Conservation (phyloP, 2,113 vertebrate genomes). For the Phyllostomus hastatus region DNA sequence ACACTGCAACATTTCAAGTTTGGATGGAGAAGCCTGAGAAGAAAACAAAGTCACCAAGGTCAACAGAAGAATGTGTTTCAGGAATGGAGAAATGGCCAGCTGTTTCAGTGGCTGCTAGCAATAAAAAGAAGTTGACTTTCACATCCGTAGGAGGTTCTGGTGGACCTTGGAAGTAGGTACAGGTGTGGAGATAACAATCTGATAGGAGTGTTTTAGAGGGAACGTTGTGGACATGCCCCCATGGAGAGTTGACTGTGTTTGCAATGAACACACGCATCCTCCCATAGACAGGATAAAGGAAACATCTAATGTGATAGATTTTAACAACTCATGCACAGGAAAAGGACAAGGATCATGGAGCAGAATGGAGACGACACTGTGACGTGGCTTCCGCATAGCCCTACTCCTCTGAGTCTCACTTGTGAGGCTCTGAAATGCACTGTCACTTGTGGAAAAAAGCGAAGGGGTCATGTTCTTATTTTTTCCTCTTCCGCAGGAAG, state of each 20-base stretch:
- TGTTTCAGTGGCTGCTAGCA: neutral
- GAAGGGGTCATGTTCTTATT: neutral
- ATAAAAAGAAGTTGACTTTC: neutral
- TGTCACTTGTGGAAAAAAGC: neutral
- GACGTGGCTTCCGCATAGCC: neutral
- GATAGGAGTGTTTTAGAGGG: neutral
- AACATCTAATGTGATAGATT: neutral
- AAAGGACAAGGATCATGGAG: neutral
- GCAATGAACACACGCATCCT: neutral
- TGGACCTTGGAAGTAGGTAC: neutral
- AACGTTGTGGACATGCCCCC: neutral
- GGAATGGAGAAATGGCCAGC: neutral
- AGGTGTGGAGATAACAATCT: neutral
- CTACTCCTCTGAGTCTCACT: neutral
- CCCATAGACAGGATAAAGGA: neutral
- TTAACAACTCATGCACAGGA: neutral
- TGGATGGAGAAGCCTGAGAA: neutral
- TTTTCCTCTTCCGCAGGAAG: neutral
- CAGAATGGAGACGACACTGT: neutral
- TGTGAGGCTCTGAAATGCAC: neutral
- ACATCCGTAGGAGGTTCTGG: neutral
- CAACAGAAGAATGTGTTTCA: neutral
- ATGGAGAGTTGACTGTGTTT: neutral
- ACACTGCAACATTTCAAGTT: neutral
- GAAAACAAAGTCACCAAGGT: neutral